Percentiles rank a stretch among this genome's conserved stretches.
Conservation (phyloP, 1,140 invertebrate species). For the Scaptodrosophila lebanonensis region DNA sequence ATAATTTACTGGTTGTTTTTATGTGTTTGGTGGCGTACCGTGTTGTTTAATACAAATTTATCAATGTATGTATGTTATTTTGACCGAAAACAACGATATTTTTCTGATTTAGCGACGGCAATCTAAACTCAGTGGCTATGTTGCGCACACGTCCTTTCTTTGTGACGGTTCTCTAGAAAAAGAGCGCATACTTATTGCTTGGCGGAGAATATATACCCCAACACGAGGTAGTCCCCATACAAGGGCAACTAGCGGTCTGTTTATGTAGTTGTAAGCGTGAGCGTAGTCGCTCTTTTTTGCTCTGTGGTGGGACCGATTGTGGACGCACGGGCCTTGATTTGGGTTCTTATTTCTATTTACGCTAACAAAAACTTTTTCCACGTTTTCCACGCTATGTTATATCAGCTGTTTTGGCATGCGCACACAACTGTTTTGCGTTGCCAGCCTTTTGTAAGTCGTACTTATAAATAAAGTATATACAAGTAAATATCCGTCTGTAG, state of each 20-base stretch:
- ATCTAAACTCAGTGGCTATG: conserved; percentile 33
- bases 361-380: conserved; percentile 33
- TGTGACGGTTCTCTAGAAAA: conserved; percentile 54
- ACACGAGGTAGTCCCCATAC: neutral
- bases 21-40: too few relatives aligned
- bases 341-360: conserved; percentile 20
- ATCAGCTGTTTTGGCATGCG: conserved; percentile 36
- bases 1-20: too few relatives aligned
- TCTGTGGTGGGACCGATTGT: neutral
- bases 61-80: too few relatives aligned
- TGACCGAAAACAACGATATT: conserved; percentile 1
- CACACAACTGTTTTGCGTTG: conserved; percentile 18
- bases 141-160: conserved; percentile 52
- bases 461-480: neutral
- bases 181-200: conserved; percentile 44
- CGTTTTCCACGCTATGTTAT: conserved; percentile 33
- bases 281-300: conserved; percentile 5
- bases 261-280: too few relatives aligned
- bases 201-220: conserved; percentile 46
- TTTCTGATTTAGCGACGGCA: conserved; percentile 53
- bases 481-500: conserved; percentile 6
- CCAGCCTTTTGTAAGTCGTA: conserved; percentile 20
- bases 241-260: too few relatives aligned
- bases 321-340: conserved; percentile 7
- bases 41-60: too few relatives aligned